A percentile compares a stretch with the other conserved stretches of the same genome.
Conservation (phyloP, 2,113 vertebrate genomes). For the Eubucco bourcierii region DNA sequence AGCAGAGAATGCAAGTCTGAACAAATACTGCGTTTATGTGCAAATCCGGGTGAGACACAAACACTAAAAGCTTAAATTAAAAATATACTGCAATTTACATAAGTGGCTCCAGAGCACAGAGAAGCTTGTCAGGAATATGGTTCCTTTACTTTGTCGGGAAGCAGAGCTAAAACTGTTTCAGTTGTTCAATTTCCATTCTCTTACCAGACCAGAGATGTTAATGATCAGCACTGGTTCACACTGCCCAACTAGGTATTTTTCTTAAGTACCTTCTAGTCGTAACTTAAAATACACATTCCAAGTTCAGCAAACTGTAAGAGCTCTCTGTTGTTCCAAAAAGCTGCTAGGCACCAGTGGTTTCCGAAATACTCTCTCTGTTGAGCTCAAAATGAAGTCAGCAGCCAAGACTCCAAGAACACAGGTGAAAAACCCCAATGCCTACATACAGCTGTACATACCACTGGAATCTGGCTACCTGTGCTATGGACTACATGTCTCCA, state of each 20-base stretch:
- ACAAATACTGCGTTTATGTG: accelerated
- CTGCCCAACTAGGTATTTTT: not conserved
- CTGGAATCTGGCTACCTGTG: not conserved
- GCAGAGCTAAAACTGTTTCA: not conserved
- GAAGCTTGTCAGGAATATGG: not conserved
- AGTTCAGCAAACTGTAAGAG: not conserved
- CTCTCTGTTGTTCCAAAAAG: not conserved
- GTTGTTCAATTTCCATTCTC: not conserved
- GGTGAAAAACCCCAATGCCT: accelerated
- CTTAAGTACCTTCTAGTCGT: not conserved
- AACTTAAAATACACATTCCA: not conserved
- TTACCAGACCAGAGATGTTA: not conserved
- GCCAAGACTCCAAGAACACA: not conserved
- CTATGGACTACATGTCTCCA: accelerated
- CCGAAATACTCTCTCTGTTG: not conserved
- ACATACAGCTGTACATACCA: accelerated
- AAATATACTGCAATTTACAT: not conserved
- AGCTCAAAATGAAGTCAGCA: not conserved
- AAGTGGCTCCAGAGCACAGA: not conserved
- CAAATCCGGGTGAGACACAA: not conserved
- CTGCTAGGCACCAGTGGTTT: accelerated
- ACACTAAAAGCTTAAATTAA: not conserved
- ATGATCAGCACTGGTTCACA: accelerated
- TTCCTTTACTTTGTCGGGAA: too few species aligned
- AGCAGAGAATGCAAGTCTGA: accelerated